Evolutionary conservation across 2,888 invertebrate genomes (phyloP), one percentile per base, ranked within the genome.

Genomic region (Agelastica alni): DNA sequence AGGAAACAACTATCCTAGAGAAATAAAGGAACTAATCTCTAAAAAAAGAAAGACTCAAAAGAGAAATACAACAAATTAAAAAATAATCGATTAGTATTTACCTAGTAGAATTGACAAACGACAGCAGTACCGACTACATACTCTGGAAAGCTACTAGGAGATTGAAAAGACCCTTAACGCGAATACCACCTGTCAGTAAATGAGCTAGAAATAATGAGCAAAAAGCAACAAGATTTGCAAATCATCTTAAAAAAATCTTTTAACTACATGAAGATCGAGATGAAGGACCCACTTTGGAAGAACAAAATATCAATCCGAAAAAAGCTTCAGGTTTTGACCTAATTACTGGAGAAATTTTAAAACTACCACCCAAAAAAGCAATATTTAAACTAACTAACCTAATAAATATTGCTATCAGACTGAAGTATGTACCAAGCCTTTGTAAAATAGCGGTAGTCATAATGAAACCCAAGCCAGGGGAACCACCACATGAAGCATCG

Each of bases 341-440:
- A 1, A 22, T 22, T 6, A 42, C 22, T 7, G 28, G 42, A 26
- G 42, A 1, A 42, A 26, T 37, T 7, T 13, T 37, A 1, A 14
- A 37, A 37, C 7, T 13, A 20, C 43, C 13, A 26, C 43, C 22
- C 4, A 43, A 26, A 26, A 32, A 45, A 45, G 18, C 26, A 20
- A 42, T 22, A 42, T 2, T 42, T 3, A 26, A 22, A 28, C 42
- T 20, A 10, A 12, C 3, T 7, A 3, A 37, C 26, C 42, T 42
- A 18, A 30, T 45, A 14, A 45, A 45, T 16, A 32, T 17, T 14
- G 31, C 45, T n/a, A 32, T 31, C 14, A 45, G 45, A 30, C 32
- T 26, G 16, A 32, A 16, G 16, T 45, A 45, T 45, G 30, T 32
- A 16, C 32, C 34, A 18, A n/a, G n/a, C n/a, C 13, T 45, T 31